Evolutionary conservation across 2,888 invertebrate species (phyloP).

Genomic region (Phanerotoma sp.): DNA sequence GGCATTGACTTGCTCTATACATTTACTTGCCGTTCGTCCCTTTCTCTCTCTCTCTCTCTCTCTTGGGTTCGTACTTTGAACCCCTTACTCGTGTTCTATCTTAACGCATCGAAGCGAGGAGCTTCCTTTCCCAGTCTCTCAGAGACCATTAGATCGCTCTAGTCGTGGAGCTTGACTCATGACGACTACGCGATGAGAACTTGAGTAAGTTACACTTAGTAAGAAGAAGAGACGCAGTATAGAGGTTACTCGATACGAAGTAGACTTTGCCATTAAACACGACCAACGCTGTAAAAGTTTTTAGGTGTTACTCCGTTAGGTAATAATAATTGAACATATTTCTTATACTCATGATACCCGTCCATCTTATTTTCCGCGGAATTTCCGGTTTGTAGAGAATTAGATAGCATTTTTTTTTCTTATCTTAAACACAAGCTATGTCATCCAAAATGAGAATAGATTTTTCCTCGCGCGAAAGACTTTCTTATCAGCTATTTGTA

Average conservation of each 20-base stretch:
- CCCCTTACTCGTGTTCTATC: neutral
- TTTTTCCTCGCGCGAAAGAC: constrained; percentile 27
- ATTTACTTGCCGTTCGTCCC: neutral
- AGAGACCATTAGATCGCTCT: constrained; percentile 45
- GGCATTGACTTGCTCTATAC: neutral
- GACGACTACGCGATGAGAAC: constrained; percentile 38
- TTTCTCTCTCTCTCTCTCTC: neutral
- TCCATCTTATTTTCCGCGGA: neutral
- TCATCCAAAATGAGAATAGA: constrained; percentile 29
- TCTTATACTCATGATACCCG: neutral
- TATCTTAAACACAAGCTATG: constrained; percentile 33
- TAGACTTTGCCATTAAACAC: no score
- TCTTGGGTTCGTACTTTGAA: neutral
- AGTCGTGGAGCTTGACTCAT: constrained; percentile 47
- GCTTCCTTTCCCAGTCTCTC: constrained; percentile 27
- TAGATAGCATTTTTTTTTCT: constrained; percentile 27
- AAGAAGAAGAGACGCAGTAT: constrained; percentile 32
- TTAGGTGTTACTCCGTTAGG: no score
- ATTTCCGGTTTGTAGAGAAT: constrained; percentile 9
- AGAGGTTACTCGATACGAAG: constrained; percentile 21
- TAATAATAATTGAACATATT: neutral
- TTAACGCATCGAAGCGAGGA: neutral
- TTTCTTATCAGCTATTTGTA: constrained; percentile 23
- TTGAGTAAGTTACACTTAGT: constrained; percentile 42
- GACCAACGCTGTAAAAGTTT: no score